A percentile compares a stretch with the other conserved stretches of the same genome.
Evolutionary conservation across 2,888 invertebrate species (phyloP).

Genomic region (Cactoblastis cactorum): DNA sequence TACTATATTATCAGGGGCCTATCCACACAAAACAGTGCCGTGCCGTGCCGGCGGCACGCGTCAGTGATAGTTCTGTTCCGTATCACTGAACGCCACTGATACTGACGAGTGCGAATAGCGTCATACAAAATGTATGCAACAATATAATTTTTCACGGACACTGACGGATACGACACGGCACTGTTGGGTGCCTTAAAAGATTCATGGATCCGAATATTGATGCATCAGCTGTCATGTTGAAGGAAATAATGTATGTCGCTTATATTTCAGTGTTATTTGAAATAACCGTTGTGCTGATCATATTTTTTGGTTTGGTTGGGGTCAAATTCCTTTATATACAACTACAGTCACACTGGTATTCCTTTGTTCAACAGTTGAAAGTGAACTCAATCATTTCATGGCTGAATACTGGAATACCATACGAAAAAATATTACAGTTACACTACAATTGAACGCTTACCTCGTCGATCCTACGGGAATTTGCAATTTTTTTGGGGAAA

Average conservation of each 20-base stretch:
- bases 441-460: neutral
- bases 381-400: neutral
- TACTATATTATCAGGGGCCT: too few relatives aligned
- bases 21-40: too few relatives aligned
- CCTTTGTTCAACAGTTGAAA: neutral
- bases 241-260: neutral
- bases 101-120: too few relatives aligned
- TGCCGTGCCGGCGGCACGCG: too few relatives aligned
- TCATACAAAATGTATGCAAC: too few relatives aligned
- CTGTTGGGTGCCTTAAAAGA: too few relatives aligned
- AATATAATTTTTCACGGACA: too few relatives aligned
- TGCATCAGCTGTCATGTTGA: too few relatives aligned
- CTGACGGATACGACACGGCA: too few relatives aligned
- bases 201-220: too few relatives aligned
- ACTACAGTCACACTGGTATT: neutral
- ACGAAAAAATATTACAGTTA: neutral
- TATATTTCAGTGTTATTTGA: neutral
- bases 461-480: conserved; percentile 20
- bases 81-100: too few relatives aligned
- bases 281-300: neutral
- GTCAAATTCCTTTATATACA: conserved; percentile 33
- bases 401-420: neutral
- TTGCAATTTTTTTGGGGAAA: neutral
- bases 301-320: conserved; percentile 26
- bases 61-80: too few relatives aligned